Percentiles rank a stretch among this genome's conserved stretches.
These are phyloP conservation scores for Porites australiensis DNA, from an alignment of 64 coral and sea anemone genomes.

Conservation along the genomic window DNA sequence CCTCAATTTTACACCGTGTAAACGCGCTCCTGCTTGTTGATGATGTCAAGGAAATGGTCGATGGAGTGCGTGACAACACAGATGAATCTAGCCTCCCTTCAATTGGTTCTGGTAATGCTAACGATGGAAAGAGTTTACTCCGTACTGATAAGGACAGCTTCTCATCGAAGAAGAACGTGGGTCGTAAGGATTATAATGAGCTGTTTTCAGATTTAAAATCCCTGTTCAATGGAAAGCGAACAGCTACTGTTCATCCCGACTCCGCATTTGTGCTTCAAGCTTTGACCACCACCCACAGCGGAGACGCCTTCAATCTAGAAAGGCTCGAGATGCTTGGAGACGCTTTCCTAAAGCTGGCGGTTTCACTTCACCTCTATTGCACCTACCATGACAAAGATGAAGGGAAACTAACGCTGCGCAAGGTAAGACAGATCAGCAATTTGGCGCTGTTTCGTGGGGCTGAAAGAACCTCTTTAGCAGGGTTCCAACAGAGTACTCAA, in stretches of 20 bases:
- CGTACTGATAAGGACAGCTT: background rate
- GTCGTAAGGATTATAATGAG: background rate
- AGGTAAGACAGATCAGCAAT: constrained; percentile 84
- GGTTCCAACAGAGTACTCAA: constrained; percentile 66
- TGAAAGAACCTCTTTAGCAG: constrained; percentile 50
- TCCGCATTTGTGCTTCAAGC: constrained; percentile 70
- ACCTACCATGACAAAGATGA: constrained; percentile 85
- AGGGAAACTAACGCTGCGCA: constrained; percentile 86
- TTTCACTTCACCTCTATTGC: too few species aligned
- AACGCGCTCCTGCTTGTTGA: constrained; percentile 29
- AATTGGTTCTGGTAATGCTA: background rate
- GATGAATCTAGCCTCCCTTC: background rate
- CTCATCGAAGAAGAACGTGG: background rate
- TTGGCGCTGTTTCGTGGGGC: constrained; percentile 63
- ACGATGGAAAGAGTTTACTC: constrained; percentile 23
- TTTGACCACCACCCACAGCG: constrained; percentile 72
- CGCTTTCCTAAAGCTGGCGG: too few species aligned
- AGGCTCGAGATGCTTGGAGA: too few species aligned
- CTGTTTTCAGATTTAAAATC: constrained; percentile 22
- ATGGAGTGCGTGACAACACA: background rate
- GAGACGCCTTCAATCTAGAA: constrained; percentile 71
- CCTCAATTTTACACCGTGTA: constrained; percentile 65
- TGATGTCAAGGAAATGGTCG: constrained; percentile 65
- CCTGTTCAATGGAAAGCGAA: constrained; percentile 44
- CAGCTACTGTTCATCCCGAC: constrained; percentile 27